These are phyloP conservation scores for Hydrophis major DNA, from an alignment of 2,797 vertebrate genomes.

Conservation along the genomic window DNA sequence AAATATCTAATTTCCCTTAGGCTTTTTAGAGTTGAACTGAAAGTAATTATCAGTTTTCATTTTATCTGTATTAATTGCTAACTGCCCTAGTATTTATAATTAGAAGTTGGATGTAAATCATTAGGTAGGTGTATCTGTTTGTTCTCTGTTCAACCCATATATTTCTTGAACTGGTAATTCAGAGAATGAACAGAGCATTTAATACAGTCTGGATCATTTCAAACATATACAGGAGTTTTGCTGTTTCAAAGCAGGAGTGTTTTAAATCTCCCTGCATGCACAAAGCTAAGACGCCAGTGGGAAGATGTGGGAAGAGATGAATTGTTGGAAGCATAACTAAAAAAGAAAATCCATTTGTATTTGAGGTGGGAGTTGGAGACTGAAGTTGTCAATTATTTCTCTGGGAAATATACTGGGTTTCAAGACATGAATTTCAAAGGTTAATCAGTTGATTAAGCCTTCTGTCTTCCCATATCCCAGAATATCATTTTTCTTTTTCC, in stretches of 20 bases:
- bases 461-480: background rate
- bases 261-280: background rate
- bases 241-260: background rate
- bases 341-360: background rate
- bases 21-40: background rate
- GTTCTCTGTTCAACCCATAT: background rate
- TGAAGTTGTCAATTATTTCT: background rate
- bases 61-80: background rate
- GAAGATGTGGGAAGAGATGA: background rate
- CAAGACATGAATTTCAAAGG: background rate
- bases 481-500: background rate
- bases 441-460: background rate
- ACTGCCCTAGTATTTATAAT: background rate
- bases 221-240: background rate
- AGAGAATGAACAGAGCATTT: background rate
- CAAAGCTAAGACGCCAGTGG: background rate
- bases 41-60: background rate
- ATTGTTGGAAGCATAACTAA: background rate
- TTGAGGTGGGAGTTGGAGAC: background rate
- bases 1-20: background rate
- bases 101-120: background rate
- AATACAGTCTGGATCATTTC: background rate
- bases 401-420: background rate
- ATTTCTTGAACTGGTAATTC: background rate
- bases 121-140: background rate